Evolutionary conservation across 2,797 vertebrate genomes (phyloP), one percentile per base, ranked within the genome.

Genomic region (Anableps anableps): DNA sequence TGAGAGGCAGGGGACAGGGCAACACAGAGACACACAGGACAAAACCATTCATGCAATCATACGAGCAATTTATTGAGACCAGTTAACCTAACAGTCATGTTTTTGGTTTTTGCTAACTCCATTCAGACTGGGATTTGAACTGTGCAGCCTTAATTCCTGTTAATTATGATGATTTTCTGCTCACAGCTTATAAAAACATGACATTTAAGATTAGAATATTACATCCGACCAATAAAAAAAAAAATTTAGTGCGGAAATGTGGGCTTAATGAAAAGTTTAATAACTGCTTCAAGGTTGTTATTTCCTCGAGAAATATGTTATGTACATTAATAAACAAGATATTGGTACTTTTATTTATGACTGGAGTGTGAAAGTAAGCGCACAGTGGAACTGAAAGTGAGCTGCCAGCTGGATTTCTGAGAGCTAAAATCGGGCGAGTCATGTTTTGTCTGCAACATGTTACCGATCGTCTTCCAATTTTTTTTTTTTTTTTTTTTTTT

Each of bases 361-460:
- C 68, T 47, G 26, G 17, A 47, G 26, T 2, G 23, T 16, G 26
- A 26, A 29, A 29, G 68, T 68, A 71, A 47, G 5, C 55, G 16
- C n/a, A 17, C 3, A 41, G 68, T 47, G 68, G 43, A 47, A 71
- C 26, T 71, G 68, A 71, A 71, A 71, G 68, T 71, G 21, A 45
- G 43, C 43, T 71, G 41, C 68, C 14, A 4, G 26, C 68, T 71
- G 3, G 6, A 19, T 71, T 71, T 71, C 26, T 71, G 68, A 47
- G 41, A 47, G 41, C 0, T 5, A 29, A 71, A 60, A 16, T 5
- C 31, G 13, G 31, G 58, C 13, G 26, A 45, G 68, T 71, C 68
- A 47, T 45, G 68, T 47, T 71, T 29, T 3, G 68, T 29, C 43
- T 47, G 68, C 26, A 45, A 29, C 38, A 16, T 43, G 5, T 71